Conservation (phyloP, 2,113 vertebrate species). For the Canis aureus region DNA sequence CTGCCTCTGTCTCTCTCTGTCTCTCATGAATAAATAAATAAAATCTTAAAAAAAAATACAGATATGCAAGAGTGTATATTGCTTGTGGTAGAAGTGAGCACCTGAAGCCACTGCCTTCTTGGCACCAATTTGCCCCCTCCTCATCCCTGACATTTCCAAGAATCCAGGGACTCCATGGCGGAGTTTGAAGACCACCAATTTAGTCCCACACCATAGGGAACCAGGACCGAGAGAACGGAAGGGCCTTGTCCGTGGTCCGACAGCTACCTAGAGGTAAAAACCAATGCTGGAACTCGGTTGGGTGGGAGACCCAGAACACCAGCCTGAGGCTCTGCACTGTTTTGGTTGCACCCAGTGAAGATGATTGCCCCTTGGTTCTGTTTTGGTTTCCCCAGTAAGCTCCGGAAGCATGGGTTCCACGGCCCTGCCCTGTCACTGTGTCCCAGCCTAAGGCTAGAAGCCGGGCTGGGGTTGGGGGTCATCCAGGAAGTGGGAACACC, state of each 20-base stretch:
- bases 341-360: not conserved
- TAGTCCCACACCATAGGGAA: not conserved
- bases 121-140: not conserved
- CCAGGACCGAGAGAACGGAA: not conserved
- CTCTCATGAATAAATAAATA: too few species aligned
- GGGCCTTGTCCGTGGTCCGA: too few species aligned
- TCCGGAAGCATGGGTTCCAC: not conserved
- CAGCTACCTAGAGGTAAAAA: not conserved
- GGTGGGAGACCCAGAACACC: not conserved
- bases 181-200: not conserved
- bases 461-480: not conserved
- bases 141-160: not conserved
- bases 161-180: not conserved
- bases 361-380: not conserved
- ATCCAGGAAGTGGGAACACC: not conserved
- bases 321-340: not conserved
- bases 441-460: not conserved
- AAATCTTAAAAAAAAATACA: not conserved
- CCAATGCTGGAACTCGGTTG: not conserved
- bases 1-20: too few species aligned
- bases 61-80: not conserved
- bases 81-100: fast-evolving
- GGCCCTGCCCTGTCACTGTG: not conserved
- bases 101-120: not conserved
- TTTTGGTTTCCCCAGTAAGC: not conserved